phyloP scores from a whole-genome alignment of 30 jellyfish, hydroid and myxozoan species.

The Aurelia aurita region DNA sequence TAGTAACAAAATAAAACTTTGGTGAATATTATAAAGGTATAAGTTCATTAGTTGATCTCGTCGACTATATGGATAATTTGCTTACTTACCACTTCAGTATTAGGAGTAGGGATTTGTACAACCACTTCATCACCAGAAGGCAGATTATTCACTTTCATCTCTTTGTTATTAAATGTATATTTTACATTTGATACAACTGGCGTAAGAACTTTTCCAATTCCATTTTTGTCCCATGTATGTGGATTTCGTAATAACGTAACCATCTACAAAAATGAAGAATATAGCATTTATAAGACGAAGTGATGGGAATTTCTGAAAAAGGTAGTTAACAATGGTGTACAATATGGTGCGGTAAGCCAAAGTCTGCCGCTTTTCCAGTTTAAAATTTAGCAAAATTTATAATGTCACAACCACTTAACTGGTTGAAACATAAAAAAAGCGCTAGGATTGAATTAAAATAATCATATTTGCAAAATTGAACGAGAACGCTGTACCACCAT shows the following conservation, averaged over 20 bases:
- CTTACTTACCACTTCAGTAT: conserved; percentile 1
- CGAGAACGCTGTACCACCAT: no score
- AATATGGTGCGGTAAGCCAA: neutral
- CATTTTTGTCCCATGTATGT: conserved; percentile 24
- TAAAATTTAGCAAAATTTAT: no score
- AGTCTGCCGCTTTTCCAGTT: no score
- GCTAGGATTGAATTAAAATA: no score
- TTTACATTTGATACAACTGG: conserved; percentile 36
- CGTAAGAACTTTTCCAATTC: conserved; percentile 20
- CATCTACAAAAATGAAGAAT: conserved; percentile 23
- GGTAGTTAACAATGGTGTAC: no score
- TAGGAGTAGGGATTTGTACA: conserved; percentile 50
- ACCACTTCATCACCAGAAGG: conserved; percentile 30
- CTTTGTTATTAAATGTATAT: conserved; percentile 1
- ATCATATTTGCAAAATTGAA: no score
- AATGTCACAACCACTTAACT: no score
- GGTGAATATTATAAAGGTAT: no score
- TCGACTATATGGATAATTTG: neutral
- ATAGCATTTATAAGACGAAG: neutral
- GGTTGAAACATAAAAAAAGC: no score
- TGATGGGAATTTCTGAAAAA: no score
- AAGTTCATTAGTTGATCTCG: no score
- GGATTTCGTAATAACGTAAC: conserved; percentile 59
- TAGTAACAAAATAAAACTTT: no score
- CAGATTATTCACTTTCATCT: conserved; percentile 21